Conservation (phyloP, 2,797 vertebrate species). For the Phrynocephalus forsythii region DNA sequence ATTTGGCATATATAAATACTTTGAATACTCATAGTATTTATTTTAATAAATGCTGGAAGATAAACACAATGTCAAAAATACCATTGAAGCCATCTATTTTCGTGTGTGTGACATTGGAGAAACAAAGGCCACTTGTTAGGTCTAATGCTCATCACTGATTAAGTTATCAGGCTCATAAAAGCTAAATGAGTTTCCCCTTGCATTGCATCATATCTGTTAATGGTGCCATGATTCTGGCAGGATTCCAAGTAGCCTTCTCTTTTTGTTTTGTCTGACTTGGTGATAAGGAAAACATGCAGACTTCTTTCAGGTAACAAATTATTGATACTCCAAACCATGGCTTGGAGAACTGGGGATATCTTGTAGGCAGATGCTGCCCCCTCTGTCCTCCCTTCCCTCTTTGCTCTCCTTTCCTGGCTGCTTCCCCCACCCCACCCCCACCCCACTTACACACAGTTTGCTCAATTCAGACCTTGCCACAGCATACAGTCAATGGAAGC, state of each 20-base stretch:
- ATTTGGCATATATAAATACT: too few species aligned
- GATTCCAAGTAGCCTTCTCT: background rate
- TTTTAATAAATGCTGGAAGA: background rate
- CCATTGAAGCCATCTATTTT: background rate
- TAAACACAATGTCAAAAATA: background rate
- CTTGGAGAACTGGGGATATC: background rate
- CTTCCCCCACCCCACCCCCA: background rate
- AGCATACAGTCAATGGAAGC: too few species aligned
- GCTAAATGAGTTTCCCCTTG: background rate
- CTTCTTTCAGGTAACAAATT: background rate
- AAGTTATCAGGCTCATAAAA: background rate
- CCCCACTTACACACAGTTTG: background rate
- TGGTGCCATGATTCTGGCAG: background rate
- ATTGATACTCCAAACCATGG: background rate
- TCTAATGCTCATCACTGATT: slow-evolving; percentile 9
- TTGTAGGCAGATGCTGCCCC: too few species aligned
- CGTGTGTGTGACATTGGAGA: background rate
- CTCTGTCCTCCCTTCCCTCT: background rate
- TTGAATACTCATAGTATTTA: too few species aligned
- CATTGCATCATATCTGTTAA: background rate
- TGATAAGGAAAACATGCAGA: background rate
- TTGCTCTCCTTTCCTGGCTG: background rate
- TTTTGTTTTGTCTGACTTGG: slow-evolving; percentile 29
- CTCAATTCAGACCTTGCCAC: background rate
- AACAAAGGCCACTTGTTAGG: slow-evolving; percentile 3